Base-by-base conservation (phyloP, 2,888 invertebrate species). In the Holacanthella duospinosa region DNA sequence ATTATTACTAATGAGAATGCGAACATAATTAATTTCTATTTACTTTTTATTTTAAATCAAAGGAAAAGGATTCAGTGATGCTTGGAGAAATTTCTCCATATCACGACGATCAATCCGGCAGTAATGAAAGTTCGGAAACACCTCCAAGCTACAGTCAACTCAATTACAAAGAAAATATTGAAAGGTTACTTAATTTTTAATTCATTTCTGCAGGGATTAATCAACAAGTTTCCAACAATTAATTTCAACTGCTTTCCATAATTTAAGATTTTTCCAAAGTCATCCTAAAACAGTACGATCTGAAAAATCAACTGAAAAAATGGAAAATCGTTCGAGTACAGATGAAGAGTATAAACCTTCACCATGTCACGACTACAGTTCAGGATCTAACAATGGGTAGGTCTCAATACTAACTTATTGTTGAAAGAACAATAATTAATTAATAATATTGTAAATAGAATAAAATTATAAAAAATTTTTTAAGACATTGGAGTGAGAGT, bases 11-110 rank as follows among this genome's bases (percentile, higher is more conserved):
- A n/a, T n/a, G n/a, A n/a, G n/a, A n/a, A n/a, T n/a, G n/a, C n/a
- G n/a, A n/a, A n/a, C n/a, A n/a, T n/a, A n/a, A n/a, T 29, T 27
- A 29, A 16, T 12, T 64, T 6, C 28, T 27, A 1, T 1, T 29
- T 29, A 44, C n/a, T 59, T 24, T 36, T 28, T 55, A 25, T 57
- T 58, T 43, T 43, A 48, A 21, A 43, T 60, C 43, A 48, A 9
- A 87, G 83, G 88, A 89, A 76, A 81, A 85, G 29, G 88, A 86
- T 76, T 89, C 88, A 1, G 86, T 87, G 26, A 88, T 90, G 85
- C 79, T 90, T 16, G 89, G 89, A 4, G 88, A 86, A 74, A 88
- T 90, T 72, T 90, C 89, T 1, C 89, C 89, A 0, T 88, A 89
- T 76, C 88, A 88, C 74, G 85, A 85, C 75, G 85, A 85, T 75